A percentile compares a stretch with the other conserved stretches of the same genome.
Evolutionary conservation across 2,888 invertebrate species (phyloP).

Genomic region (Diarsia brunnea): DNA sequence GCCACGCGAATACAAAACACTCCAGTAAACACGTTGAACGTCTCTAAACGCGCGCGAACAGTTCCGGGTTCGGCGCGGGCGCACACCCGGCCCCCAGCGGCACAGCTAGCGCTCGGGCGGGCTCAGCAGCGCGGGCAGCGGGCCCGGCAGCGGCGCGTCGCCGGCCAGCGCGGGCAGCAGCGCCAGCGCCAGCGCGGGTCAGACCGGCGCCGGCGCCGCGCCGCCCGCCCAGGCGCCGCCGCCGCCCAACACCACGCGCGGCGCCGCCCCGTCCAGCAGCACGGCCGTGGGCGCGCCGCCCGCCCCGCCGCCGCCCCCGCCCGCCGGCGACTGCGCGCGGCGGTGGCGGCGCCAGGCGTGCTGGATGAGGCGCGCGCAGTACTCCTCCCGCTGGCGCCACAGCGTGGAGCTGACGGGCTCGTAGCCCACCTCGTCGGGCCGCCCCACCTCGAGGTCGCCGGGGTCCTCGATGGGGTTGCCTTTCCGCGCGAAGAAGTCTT

Average conservation of each 20-base stretch:
- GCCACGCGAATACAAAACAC: slow-evolving; percentile 88
- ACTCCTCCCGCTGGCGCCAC: slow-evolving; percentile 99
- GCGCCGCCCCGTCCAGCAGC: slow-evolving; percentile 95
- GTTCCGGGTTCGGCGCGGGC: slow-evolving; percentile 72
- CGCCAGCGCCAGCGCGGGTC: slow-evolving; percentile 90
- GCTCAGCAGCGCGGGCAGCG: slow-evolving; percentile 89
- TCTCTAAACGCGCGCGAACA: slow-evolving; percentile 82
- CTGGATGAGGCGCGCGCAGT: slow-evolving; percentile 98
- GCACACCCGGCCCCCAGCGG: slow-evolving; percentile 50
- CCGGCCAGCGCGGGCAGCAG: slow-evolving; percentile 89
- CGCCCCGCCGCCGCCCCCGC: slow-evolving; percentile 78
- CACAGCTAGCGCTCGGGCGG: slow-evolving; percentile 82
- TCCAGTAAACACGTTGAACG: slow-evolving; percentile 84
- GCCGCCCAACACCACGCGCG: slow-evolving; percentile 96
- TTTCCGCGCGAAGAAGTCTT: slow-evolving; percentile 99
- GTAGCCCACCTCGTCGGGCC: slow-evolving; percentile 97
- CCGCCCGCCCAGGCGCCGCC: slow-evolving; percentile 93
- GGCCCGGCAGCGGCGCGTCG: slow-evolving; percentile 88
- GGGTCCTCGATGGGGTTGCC: slow-evolving; percentile 98
- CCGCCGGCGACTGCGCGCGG: slow-evolving; percentile 91
- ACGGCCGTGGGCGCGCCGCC: slow-evolving; percentile 96
- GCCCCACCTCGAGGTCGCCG: slow-evolving; percentile 96
- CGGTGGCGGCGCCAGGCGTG: slow-evolving; percentile 98
- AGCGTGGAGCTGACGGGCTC: slow-evolving; percentile 98
- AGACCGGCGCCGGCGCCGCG: slow-evolving; percentile 94